Conservation (phyloP, 1,140 invertebrate genomes). For the Whitmania pigra region DNA sequence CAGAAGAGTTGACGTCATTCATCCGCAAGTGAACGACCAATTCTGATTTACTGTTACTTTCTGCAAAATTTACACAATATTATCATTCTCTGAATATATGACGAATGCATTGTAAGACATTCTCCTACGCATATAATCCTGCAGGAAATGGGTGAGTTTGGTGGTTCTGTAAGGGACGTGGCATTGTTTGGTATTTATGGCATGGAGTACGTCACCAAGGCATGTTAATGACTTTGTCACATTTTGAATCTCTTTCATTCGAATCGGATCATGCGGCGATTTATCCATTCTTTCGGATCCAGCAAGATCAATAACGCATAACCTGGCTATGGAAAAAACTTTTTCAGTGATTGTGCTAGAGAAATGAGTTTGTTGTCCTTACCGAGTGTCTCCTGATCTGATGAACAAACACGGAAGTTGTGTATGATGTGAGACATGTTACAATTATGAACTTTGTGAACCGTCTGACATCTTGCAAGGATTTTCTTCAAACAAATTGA, state of each 20-base stretch:
- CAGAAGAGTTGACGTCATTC: not conserved
- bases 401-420: not conserved
- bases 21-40: not conserved
- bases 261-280: not conserved
- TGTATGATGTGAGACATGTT: conserved; percentile 9
- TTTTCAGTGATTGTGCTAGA: not conserved
- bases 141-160: conserved; percentile 15
- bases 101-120: not conserved
- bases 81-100: not conserved
- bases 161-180: conserved; percentile 12
- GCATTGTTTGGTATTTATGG: not conserved
- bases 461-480: not conserved
- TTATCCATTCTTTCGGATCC: conserved; percentile 67
- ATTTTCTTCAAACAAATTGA: not conserved
- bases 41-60: not conserved
- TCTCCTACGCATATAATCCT: conserved; percentile 11
- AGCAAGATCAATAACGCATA: conserved; percentile 86
- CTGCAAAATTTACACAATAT: not conserved
- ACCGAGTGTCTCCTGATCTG: no score
- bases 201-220: conserved; percentile 17
- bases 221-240: conserved; percentile 3
- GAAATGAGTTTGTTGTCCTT: no score
- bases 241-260: conserved; percentile 16
- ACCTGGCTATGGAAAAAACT: conserved; percentile 53
- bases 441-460: not conserved